Evolutionary conservation across 2,888 invertebrate genomes (phyloP).

Genomic region (Lithophane ornitopus): DNA sequence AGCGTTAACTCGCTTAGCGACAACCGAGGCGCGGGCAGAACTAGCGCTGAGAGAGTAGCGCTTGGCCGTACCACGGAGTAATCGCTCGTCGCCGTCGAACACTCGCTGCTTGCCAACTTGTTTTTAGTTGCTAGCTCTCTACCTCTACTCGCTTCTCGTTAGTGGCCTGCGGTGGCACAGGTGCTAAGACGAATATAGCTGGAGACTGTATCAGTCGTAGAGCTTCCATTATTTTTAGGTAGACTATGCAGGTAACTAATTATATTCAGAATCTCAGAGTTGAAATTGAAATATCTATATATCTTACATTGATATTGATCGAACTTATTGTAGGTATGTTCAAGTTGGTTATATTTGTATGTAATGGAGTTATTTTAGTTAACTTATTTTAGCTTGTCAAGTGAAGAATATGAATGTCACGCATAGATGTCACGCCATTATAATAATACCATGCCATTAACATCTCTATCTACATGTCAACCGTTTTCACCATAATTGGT

Average conservation of each 20-base stretch:
- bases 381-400: conserved; percentile 3
- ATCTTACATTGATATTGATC: conserved; percentile 3
- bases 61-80: neutral
- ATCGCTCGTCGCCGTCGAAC: neutral
- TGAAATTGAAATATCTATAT: conserved; percentile 19
- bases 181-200: neutral
- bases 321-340: neutral
- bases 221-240: neutral
- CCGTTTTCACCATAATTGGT: neutral
- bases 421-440: neutral
- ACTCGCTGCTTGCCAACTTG: neutral
- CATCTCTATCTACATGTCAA: neutral
- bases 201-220: neutral
- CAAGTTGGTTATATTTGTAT: conserved; percentile 16
- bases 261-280: neutral
- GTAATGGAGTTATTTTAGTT: conserved; percentile 12
- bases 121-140: neutral
- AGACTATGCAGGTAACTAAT: neutral
- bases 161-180: neutral
- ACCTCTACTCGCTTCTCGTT: neutral
- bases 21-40: neutral
- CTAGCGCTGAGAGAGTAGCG: neutral
- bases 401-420: neutral
- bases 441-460: neutral
- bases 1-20: neutral